phyloP scores from a whole-genome alignment of 1,140 invertebrate species.

The Papilio xuthus region DNA sequence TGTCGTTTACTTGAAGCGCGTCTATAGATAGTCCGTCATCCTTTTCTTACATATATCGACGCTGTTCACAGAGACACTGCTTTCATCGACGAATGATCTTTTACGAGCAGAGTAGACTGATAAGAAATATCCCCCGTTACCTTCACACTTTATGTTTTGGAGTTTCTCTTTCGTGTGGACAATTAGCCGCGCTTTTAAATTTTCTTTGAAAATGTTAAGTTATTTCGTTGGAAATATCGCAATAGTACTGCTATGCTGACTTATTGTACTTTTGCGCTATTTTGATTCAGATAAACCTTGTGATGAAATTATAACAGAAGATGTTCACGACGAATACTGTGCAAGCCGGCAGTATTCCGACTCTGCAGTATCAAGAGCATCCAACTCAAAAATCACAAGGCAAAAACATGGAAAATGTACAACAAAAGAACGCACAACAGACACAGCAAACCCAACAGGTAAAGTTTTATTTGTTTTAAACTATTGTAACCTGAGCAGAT shows the following conservation, averaged over 20 bases:
- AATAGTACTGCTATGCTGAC: neutral
- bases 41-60: constrained; percentile 81
- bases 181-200: constrained; percentile 74
- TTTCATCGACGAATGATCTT: constrained; percentile 76
- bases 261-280: constrained; percentile 2
- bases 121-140: constrained; percentile 80
- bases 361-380: constrained; percentile 80
- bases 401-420: constrained; percentile 79
- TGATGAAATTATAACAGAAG: constrained; percentile 46
- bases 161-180: constrained; percentile 73
- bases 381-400: constrained; percentile 77
- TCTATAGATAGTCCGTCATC: constrained; percentile 80
- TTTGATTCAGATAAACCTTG: constrained; percentile 26
- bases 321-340: constrained; percentile 81
- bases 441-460: constrained; percentile 73
- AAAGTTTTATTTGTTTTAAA: constrained; percentile 27
- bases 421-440: constrained; percentile 76
- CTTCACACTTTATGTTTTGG: constrained; percentile 79
- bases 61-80: constrained; percentile 74
- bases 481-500: neutral
- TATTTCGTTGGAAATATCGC: constrained; percentile 12
- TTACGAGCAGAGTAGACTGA: constrained; percentile 77
- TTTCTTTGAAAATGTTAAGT: constrained; percentile 42
- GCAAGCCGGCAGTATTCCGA: constrained; percentile 77
- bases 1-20: constrained; percentile 74